A percentile compares a stretch with the other conserved stretches of the same genome.
phyloP scores from a whole-genome alignment of 2,797 vertebrate genomes.

The Pseudopleuronectes americanus region DNA sequence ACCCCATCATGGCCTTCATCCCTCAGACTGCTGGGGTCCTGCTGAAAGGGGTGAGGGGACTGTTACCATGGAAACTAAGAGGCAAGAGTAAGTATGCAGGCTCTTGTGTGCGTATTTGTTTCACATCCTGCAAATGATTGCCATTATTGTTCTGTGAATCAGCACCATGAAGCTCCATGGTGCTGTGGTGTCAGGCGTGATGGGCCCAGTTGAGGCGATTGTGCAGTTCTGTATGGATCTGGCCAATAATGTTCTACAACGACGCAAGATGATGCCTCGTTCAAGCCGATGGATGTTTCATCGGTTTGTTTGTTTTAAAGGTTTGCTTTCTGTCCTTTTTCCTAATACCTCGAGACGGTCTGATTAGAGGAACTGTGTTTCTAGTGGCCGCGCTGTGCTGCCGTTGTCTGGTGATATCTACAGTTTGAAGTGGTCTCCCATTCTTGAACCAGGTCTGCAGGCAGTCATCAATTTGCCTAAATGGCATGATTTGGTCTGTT shows the following conservation, averaged over 20 bases:
- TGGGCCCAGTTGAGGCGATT: constrained; percentile 9
- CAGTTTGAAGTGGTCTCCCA: constrained; percentile 63
- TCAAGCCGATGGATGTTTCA: not conserved
- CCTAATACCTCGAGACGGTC: constrained; percentile 8
- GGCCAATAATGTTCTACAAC: not conserved
- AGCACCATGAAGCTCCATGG: not conserved
- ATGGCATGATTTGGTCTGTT: constrained; percentile 47
- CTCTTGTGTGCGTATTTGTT: constrained; percentile 23
- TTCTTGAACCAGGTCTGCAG: constrained; percentile 72
- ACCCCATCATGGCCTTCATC: constrained; percentile 69
- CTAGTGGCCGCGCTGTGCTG: constrained; percentile 26
- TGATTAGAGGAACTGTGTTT: constrained; percentile 40
- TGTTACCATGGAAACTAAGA: constrained; percentile 69
- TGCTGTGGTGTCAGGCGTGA: not conserved
- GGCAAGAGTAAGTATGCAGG: constrained; percentile 53
- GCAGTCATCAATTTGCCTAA: constrained; percentile 22
- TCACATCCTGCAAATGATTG: constrained; percentile 16
- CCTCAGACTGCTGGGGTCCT: constrained; percentile 68
- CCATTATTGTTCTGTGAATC: not conserved
- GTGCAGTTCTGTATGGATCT: constrained; percentile 3
- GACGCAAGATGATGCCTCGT: not conserved
- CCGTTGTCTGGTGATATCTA: constrained; percentile 19
- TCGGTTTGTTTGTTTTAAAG: constrained; percentile 21
- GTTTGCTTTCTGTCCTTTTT: not conserved
- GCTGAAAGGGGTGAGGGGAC: constrained; percentile 61